phyloP scores from a whole-genome alignment of 2,113 vertebrate genomes.

The Corynorhinus townsendii region DNA sequence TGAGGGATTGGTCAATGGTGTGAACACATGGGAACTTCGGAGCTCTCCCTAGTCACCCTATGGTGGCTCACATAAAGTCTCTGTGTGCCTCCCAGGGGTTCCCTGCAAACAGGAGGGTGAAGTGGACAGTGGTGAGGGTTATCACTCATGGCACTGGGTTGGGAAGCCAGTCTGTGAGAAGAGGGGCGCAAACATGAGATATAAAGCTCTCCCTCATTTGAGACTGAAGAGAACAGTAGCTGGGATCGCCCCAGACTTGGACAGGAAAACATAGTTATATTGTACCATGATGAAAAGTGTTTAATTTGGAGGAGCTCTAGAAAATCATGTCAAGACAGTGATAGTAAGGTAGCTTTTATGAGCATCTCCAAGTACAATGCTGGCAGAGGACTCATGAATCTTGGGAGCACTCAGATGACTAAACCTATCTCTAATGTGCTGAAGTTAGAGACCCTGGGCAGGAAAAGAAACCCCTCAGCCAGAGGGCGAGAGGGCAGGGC shows the following conservation, averaged over 20 bases:
- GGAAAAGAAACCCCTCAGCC: not conserved
- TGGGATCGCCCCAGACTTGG: not conserved
- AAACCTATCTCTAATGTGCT: not conserved
- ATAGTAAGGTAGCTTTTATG: not conserved
- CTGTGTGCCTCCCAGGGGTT: no score
- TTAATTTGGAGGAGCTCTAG: not conserved
- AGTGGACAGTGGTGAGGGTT: not conserved
- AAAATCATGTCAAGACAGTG: conserved; percentile 16
- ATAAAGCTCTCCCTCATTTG: not conserved
- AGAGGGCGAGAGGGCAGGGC: not conserved
- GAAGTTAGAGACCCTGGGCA: conserved; percentile 14
- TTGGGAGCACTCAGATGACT: not conserved
- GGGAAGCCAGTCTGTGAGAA: not conserved
- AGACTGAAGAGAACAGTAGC: not conserved
- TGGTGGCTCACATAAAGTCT: not conserved
- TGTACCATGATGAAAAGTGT: not conserved
- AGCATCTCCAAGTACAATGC: conserved; percentile 6
- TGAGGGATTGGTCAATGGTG: not conserved
- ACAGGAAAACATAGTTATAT: not conserved
- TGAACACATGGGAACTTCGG: not conserved
- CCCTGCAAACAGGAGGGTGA: not conserved
- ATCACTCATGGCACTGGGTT: not conserved
- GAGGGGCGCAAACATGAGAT: accelerated
- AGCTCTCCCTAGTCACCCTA: not conserved
- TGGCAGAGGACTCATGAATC: not conserved